phyloP scores from a whole-genome alignment of 2,888 invertebrate genomes.

The Parapristionchus giblindavisi region DNA sequence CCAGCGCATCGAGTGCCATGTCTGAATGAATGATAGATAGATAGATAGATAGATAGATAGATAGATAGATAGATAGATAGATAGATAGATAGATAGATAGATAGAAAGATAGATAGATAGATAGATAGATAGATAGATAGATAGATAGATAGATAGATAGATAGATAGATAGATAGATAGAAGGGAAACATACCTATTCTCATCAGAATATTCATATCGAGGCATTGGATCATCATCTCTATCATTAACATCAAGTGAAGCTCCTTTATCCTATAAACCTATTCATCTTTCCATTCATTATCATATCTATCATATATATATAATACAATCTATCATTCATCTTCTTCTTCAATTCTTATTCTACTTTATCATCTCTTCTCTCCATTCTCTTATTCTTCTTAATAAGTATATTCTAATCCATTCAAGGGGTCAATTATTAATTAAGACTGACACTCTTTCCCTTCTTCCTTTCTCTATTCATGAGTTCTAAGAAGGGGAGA shows the following conservation, averaged over 20 bases:
- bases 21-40: no score
- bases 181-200: constrained; percentile 86
- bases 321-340: not conserved
- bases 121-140: no score
- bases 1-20: constrained; percentile 88
- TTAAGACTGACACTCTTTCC: not conserved
- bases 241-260: constrained; percentile 95
- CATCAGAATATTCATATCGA: constrained; percentile 93
- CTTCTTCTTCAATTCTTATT: not conserved
- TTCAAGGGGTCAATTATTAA: not conserved
- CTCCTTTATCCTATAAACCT: constrained; percentile 83
- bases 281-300: no score
- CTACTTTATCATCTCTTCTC: not conserved
- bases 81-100: no score
- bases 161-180: not conserved
- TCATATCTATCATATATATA: not conserved
- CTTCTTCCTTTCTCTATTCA: not conserved
- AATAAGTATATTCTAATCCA: no score
- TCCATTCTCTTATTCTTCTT: not conserved
- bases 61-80: no score
- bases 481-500: not conserved
- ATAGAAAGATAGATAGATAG: no score
- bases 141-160: no score
- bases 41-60: no score
- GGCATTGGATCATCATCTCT: constrained; percentile 96